Evolutionary conservation across 2,797 vertebrate species (phyloP).

Genomic region (Arrhamphus sclerolepis): DNA sequence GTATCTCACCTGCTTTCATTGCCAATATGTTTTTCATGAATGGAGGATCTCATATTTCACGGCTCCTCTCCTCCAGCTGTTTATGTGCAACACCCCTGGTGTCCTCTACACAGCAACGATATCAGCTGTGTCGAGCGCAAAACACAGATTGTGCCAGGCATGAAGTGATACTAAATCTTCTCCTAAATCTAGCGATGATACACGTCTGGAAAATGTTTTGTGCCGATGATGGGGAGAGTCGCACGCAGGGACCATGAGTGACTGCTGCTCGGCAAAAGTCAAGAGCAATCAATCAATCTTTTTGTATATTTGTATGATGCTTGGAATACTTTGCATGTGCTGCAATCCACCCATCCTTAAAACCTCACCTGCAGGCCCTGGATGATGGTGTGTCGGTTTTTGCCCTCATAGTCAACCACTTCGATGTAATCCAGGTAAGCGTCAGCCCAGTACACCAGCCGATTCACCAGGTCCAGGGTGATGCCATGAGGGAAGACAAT

Average conservation of each 20-base stretch:
- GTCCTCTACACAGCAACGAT: too few relatives aligned
- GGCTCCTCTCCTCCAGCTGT: too few relatives aligned
- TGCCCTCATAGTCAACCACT: conserved; percentile 97
- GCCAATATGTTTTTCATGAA: too few relatives aligned
- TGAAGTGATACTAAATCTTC: too few relatives aligned
- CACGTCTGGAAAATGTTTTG: conserved; percentile 33
- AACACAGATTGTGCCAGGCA: too few relatives aligned
- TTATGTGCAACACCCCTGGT: too few relatives aligned
- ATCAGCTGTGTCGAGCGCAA: too few relatives aligned
- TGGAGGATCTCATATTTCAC: too few relatives aligned
- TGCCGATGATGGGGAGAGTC: not conserved
- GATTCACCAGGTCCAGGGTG: conserved; percentile 92
- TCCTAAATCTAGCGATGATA: conserved; percentile 8
- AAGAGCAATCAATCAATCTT: too few relatives aligned
- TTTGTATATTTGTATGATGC: too few relatives aligned
- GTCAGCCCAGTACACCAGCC: conserved; percentile 95
- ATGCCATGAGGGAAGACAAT: conserved; percentile 96
- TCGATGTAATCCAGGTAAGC: conserved; percentile 98
- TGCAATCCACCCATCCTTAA: not conserved
- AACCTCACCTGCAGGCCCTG: conserved; percentile 92
- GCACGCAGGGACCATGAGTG: not conserved
- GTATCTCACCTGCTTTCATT: too few relatives aligned
- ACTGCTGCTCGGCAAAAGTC: too few relatives aligned
- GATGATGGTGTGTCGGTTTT: conserved; percentile 97
- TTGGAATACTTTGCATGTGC: not conserved